Percentiles rank a stretch among this genome's conserved stretches.
Conservation (phyloP, 2,113 vertebrate genomes). For the Centropus bengalensis region DNA sequence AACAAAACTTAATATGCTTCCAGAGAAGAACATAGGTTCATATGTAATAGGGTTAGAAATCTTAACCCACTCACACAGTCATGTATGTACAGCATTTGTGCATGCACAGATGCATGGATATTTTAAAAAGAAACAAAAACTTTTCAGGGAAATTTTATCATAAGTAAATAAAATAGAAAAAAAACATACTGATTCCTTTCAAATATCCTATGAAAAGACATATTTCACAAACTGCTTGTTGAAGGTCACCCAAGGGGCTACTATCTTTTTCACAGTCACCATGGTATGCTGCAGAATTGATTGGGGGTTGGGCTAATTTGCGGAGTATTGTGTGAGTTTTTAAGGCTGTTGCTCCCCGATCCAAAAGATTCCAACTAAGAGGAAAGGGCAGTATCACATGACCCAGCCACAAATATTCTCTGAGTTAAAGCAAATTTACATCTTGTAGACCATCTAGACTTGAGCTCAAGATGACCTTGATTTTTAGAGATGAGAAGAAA, state of each 20-base stretch:
- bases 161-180: not conserved
- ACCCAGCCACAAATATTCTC: constrained; percentile 34
- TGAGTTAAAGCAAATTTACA: constrained; percentile 36
- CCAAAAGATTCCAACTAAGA: constrained; percentile 33
- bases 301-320: constrained; percentile 25
- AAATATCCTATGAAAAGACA: not conserved
- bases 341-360: not conserved
- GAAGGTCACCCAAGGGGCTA: not conserved
- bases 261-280: not conserved
- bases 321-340: constrained; percentile 28
- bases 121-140: not conserved
- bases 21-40: not conserved
- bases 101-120: not conserved
- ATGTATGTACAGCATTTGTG: not conserved
- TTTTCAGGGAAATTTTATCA: not conserved
- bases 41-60: not conserved
- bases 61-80: not conserved
- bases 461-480: constrained; percentile 21
- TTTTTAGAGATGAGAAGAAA: constrained; percentile 17
- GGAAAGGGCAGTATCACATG: constrained; percentile 48
- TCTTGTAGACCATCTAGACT: constrained; percentile 5
- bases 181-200: not conserved
- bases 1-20: not conserved
- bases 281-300: not conserved
- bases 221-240: not conserved